Evolutionary conservation across 2,888 invertebrate genomes (phyloP).

Genomic region (Panzeria rudis): DNA sequence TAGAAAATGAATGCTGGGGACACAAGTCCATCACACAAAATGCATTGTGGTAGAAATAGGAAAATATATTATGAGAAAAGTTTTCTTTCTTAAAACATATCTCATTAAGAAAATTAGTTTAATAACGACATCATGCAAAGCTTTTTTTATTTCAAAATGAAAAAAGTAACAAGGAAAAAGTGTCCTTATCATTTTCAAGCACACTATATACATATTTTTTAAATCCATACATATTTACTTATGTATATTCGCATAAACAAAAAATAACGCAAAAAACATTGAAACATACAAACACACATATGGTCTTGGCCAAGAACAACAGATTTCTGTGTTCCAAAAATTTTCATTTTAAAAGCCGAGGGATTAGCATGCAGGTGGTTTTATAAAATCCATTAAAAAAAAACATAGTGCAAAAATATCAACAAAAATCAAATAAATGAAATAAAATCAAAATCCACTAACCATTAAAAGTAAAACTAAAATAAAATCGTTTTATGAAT

Average conservation of each 20-base stretch:
- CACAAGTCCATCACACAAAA: no score
- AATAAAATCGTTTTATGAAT: conserved; percentile 41
- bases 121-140: not conserved
- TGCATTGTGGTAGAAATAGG: no score
- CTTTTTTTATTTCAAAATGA: not conserved
- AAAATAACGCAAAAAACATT: not conserved
- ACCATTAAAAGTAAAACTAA: conserved; percentile 74
- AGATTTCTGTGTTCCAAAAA: not conserved
- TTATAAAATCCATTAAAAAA: not conserved
- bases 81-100: no score
- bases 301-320: not conserved
- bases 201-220: not conserved
- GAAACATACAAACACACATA: not conserved
- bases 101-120: not conserved
- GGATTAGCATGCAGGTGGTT: not conserved
- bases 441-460: conserved; percentile 73
- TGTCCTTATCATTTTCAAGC: not conserved
- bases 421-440: conserved; percentile 43
- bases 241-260: not conserved
- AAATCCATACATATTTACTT: not conserved
- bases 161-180: not conserved
- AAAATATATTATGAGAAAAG: no score
- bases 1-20: no score
- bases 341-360: not conserved
- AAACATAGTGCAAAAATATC: not conserved